Evolutionary conservation across 2,797 vertebrate species (phyloP), one percentile per base, ranked within the genome.

Genomic region (Macroramphosus scolopax): DNA sequence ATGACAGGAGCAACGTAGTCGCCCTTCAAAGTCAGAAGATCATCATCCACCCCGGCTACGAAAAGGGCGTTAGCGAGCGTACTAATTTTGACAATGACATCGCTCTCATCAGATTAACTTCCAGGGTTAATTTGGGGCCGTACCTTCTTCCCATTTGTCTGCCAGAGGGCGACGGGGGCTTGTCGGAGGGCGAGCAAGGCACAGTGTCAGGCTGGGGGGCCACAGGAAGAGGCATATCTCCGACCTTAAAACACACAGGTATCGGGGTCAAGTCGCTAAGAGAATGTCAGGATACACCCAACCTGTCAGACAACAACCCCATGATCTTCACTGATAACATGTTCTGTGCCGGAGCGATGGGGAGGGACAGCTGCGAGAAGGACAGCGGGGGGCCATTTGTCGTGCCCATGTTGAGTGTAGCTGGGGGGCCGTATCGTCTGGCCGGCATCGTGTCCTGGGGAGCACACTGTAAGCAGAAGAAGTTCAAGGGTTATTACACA

Each of bases 371-470:
- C 63, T 98, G 96, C 43, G 1, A 43, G 0, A 87, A 91, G 9
- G 96, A 98, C 29, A 94, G 93, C 0, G 95, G 95, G 0, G 91
- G 94, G 2, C 91, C 94, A 2, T 89, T 93, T 3, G 70, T 90
- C 16, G 13, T 86, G 6, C 84, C 77, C 1, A 65, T 54, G 14
- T 40, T 89, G 36, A 4, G 1, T 17, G 45, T 44, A 3, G 34
- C 38, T 10, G 5, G 1, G 1, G 82, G 65, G 0, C 85, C 80
- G 2, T 90, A 89, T 61, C 89, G 79, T 0, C 78, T 92, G 0
- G 81, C 75, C 0, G 96, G 96, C 16, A 62, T 98, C 18, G 89
- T 97, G 65, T 98, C 96, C 12, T 98, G 94, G 95, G 95, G 95
- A 0, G 0, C 50, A 0, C 13, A 1, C 1, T 98, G 96, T 58